phyloP scores from a whole-genome alignment of 1,140 invertebrate species.

The Drosophila ficusphila region DNA sequence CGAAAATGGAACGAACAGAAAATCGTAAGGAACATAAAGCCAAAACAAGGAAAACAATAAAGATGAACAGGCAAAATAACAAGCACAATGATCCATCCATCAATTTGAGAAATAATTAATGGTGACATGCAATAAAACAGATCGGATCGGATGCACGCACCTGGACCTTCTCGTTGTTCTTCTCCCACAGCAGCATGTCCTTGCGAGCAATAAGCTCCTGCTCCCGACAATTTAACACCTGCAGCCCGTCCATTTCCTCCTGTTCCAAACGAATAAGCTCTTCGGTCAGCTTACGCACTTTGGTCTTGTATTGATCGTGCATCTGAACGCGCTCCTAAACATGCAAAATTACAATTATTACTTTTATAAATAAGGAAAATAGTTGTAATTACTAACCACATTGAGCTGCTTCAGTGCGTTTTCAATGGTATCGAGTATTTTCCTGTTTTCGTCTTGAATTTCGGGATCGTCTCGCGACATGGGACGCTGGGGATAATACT shows the following conservation, averaged over 20 bases:
- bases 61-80: slow-evolving; percentile 31
- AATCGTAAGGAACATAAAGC: slow-evolving; percentile 75
- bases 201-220: slow-evolving; percentile 74
- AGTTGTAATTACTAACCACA: slow-evolving; percentile 82
- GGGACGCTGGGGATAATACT: slow-evolving; percentile 78
- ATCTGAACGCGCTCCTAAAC: slow-evolving; percentile 82
- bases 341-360: background rate
- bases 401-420: slow-evolving; percentile 86
- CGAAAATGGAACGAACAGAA: slow-evolving; percentile 83
- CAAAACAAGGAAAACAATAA: slow-evolving; percentile 62
- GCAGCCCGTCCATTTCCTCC: slow-evolving; percentile 81
- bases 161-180: slow-evolving; percentile 84
- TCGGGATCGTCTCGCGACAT: slow-evolving; percentile 78
- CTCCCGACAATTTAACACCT: slow-evolving; percentile 73
- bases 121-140: slow-evolving; percentile 16
- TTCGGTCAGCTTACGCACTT: slow-evolving; percentile 74
- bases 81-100: slow-evolving; percentile 47
- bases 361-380: too few species aligned
- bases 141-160: slow-evolving; percentile 31
- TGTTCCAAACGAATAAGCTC: slow-evolving; percentile 84
- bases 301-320: slow-evolving; percentile 82
- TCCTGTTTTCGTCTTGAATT: slow-evolving; percentile 81
- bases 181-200: slow-evolving; percentile 84
- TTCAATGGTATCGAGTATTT: slow-evolving; percentile 84
- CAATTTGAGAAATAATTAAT: background rate